A percentile compares a stretch with the other conserved stretches of the same genome.
These are phyloP conservation scores for Drosophila bunnanda DNA, from an alignment of 2,888 invertebrate genomes.

Conservation along the genomic window DNA sequence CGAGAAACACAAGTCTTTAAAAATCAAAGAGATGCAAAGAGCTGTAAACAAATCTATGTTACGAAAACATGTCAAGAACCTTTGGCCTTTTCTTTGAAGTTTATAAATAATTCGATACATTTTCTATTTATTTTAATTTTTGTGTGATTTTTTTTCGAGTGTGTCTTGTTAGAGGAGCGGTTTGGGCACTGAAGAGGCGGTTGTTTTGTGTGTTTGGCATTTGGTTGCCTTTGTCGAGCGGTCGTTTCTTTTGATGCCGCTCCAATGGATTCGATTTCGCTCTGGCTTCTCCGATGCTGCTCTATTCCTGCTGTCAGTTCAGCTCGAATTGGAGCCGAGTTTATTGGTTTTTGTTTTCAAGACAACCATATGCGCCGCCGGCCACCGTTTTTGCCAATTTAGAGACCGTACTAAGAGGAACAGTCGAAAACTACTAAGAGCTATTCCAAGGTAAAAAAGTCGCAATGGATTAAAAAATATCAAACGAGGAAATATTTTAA, in stretches of 20 bases:
- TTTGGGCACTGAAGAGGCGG: slow-evolving; percentile 1
- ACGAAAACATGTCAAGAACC: rapidly evolving
- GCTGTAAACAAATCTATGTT: not conserved
- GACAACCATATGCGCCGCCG: slow-evolving; percentile 38
- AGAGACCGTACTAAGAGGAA: slow-evolving; percentile 1
- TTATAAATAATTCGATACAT: not conserved
- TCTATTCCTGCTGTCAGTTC: slow-evolving; percentile 15
- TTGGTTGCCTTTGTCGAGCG: slow-evolving; percentile 51
- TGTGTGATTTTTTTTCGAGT: slow-evolving; percentile 8
- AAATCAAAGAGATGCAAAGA: not conserved
- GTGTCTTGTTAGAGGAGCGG: not conserved
- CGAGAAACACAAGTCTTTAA: not conserved
- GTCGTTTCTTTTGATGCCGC: slow-evolving; percentile 57
- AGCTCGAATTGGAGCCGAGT: slow-evolving; percentile 49
- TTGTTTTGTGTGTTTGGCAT: slow-evolving; percentile 56
- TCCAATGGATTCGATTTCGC: slow-evolving; percentile 61
- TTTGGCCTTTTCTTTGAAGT: no score
- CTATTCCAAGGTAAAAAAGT: slow-evolving; percentile 7
- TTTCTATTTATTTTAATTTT: not conserved
- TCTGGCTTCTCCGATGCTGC: slow-evolving; percentile 20
- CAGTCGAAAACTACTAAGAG: not conserved
- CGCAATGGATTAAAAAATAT: not conserved
- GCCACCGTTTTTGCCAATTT: slow-evolving; percentile 35
- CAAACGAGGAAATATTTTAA: not conserved
- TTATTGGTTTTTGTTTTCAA: slow-evolving; percentile 65